phyloP scores from a whole-genome alignment of 2,113 vertebrate species.

The Phasianus colchicus region DNA sequence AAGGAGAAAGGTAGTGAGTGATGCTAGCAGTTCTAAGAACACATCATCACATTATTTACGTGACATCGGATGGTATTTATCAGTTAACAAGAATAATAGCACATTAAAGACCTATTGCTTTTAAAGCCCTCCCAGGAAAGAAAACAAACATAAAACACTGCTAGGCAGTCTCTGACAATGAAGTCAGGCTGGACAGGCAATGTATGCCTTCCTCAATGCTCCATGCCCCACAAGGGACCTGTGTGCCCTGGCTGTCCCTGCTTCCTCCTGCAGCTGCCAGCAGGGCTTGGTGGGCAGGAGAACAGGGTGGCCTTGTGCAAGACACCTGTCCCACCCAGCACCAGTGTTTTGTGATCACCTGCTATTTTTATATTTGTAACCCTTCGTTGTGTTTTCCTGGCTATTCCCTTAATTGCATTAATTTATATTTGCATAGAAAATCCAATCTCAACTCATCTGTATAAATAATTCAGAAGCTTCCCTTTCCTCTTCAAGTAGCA shows the following conservation, averaged over 20 bases:
- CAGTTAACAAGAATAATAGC: neutral
- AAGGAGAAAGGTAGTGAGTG: neutral
- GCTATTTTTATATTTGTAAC: neutral
- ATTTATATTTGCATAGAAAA: neutral
- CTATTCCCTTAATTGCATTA: neutral
- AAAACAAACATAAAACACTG: neutral
- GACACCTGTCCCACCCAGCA: rapidly evolving
- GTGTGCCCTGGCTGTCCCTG: rapidly evolving
- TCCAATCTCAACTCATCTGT: neutral
- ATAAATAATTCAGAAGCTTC: slow-evolving; percentile 5
- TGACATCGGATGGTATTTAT: neutral
- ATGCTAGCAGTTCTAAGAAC: neutral
- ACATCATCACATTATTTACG: neutral
- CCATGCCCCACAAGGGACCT: neutral
- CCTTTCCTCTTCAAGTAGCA: neutral
- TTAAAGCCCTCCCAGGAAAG: neutral
- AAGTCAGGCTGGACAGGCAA: neutral
- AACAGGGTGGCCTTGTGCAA: neutral
- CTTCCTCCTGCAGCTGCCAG: rapidly evolving
- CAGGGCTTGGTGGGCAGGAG: neutral
- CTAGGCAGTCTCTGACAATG: neutral
- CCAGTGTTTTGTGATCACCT: neutral
- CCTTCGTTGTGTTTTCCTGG: neutral
- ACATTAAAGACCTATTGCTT: neutral
- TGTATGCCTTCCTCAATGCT: too few species aligned